Evolutionary conservation across 2,113 vertebrate genomes (phyloP).

Genomic region (Corythornis cristatus): DNA sequence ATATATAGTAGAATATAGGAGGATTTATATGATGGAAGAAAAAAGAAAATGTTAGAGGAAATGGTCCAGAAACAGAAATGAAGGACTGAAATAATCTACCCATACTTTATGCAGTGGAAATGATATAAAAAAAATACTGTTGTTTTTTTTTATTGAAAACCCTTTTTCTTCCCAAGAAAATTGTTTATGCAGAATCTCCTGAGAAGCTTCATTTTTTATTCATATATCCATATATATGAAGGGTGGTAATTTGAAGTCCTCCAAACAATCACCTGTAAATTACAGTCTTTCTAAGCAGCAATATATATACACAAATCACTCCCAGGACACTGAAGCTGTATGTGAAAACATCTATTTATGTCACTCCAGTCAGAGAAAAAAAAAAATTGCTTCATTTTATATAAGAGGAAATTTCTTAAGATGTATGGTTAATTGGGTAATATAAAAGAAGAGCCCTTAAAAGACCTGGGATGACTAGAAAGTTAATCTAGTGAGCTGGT

Average conservation of each 20-base stretch:
- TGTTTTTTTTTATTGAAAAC: neutral
- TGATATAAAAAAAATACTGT: constrained; percentile 24
- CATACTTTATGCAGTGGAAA: constrained; percentile 12
- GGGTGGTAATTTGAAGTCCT: constrained; percentile 61
- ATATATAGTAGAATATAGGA: neutral
- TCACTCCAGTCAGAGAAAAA: constrained; percentile 35
- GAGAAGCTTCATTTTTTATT: constrained; percentile 70
- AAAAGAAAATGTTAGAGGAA: constrained; percentile 43
- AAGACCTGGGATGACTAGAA: constrained; percentile 14
- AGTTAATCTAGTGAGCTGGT: constrained; percentile 41
- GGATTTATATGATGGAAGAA: constrained; percentile 26
- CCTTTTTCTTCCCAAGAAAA: constrained; percentile 66
- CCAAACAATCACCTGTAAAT: constrained; percentile 73
- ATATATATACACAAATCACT: constrained; percentile 59
- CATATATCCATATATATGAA: constrained; percentile 66
- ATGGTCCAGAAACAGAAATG: constrained; percentile 29
- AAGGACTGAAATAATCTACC: constrained; percentile 38
- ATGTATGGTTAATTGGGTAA: constrained; percentile 66
- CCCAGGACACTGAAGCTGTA: constrained; percentile 42
- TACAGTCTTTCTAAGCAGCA: constrained; percentile 51
- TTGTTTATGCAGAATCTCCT: constrained; percentile 60
- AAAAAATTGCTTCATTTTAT: neutral
- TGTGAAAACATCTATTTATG: constrained; percentile 25
- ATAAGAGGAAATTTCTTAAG: constrained; percentile 47
- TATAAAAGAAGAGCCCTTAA: constrained; percentile 24